Conservation (phyloP, 2,888 invertebrate genomes). For the Sympetrum striolatum region DNA sequence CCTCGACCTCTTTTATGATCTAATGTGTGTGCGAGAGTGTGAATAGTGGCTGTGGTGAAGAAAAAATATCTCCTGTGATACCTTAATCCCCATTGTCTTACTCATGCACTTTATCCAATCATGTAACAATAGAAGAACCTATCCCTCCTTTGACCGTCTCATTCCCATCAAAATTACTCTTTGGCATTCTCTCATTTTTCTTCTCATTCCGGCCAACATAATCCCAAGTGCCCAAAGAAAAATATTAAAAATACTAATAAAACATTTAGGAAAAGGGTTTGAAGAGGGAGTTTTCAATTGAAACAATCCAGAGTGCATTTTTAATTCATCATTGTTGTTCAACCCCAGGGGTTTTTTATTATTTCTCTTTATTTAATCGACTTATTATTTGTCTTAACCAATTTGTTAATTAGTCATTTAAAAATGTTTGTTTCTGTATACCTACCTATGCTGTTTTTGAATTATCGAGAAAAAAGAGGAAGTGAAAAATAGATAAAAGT, state of each 20-base stretch:
- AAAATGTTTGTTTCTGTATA: conserved; percentile 18
- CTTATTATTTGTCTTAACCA: conserved; percentile 32
- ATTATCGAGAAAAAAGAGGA: neutral
- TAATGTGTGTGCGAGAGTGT: conserved; percentile 16
- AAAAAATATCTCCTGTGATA: conserved; percentile 40
- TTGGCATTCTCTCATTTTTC: neutral
- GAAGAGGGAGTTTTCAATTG: neutral
- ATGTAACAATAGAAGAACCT: neutral
- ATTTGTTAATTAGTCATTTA: conserved; percentile 29
- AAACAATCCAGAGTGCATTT: conserved; percentile 37
- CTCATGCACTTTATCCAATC: conserved; percentile 9
- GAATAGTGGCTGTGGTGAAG: conserved; percentile 39
- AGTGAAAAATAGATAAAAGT: neutral
- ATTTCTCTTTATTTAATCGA: conserved; percentile 14
- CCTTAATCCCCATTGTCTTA: conserved; percentile 15
- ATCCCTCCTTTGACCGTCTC: neutral
- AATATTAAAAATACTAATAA: neutral
- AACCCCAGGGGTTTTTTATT: conserved; percentile 6
- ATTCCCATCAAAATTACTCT: neutral
- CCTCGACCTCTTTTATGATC: conserved; percentile 39
- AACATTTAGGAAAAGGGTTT: neutral
- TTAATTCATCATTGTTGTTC: conserved; percentile 10
- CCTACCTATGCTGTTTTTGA: conserved; percentile 26
- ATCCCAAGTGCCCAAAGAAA: conserved; percentile 24
- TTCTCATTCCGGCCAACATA: conserved; percentile 36